Base-by-base conservation (phyloP, 64 coral and sea anemone genomes). In the Pachyseris speciosa region DNA sequence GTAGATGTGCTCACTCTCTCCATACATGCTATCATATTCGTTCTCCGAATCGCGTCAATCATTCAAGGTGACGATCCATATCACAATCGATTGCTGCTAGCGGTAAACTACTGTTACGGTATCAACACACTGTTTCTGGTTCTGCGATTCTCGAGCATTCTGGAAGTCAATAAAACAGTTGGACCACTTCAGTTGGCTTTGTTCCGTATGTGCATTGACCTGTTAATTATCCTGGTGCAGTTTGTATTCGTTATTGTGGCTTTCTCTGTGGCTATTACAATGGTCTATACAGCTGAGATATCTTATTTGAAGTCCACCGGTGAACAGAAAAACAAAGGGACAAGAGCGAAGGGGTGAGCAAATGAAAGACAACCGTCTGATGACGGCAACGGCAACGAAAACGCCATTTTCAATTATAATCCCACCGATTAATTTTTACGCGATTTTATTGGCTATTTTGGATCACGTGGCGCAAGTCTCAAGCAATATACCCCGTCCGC, bases 231-330 rank as follows among this genome's bases (percentile, higher is more conserved):
- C 22, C 34, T 90, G 52, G 58, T 63, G 20, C 88, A 90, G 74
- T 90, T 90, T 52, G 58, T 15, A 1, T 73, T 79, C 48, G 88
- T 79, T 12, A 90, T 90, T 52, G 36, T 90, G 24, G 88, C 88
- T 45, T 90, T 90, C 28, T 90, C 88, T 24, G 37, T 81, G 27
- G 88, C 88, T 34, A 81, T 81, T 59, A 90, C 88, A 3, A 90
- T 64, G 75, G 60, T 83, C 24, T 90, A 90, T 37, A 36, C 28
- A 0, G 88, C 88, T 0, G 77, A 81, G 48, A 37, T 81, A 33
- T 81, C 77, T 58, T 81, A 61, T 81, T 19, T 60, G 36, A 61
- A 51, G 52, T 53, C 34, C 10, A 10, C 77, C 7, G 1, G 33
- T 36, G 9, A 60, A 41, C 16, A 11, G 31, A 40, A 59, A 26